Base-by-base conservation (phyloP, 2,888 invertebrate genomes). In the Rhogogaster chlorosoma region DNA sequence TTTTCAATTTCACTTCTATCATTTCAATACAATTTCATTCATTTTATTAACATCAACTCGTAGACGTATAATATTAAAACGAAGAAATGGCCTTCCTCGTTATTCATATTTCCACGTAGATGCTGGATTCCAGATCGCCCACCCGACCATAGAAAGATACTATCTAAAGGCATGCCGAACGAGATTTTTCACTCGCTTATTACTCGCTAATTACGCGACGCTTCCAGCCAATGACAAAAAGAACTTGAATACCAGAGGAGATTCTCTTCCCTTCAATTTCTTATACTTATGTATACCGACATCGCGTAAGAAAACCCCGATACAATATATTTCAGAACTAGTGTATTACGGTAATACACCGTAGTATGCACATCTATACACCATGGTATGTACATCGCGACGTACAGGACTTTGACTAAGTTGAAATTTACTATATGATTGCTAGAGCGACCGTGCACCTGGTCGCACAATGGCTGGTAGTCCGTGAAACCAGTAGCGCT, bases 381-480 rank as follows among this genome's bases (percentile, higher is more conserved):
- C 49, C 29, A 53, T 45, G 45, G 12, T 45, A 45, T 45, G 15
- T 78, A 77, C 32, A 53, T 18, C 49, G n/a, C 78, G 78, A 57
- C 36, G n/a, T 61, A 22, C 36, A 80, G 32, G 87, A 90, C 89
- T 90, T 90, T 85, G 87, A 86, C 89, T 86, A 90, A 90, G 89
- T 91, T 91, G 86, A 89, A 91, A 91, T 91, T 92, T 91, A 91
- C 89, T 88, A 89, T 89, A 90, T 89, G 90, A 90, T 92, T 91
- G 90, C 86, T 87, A 86, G 86, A 89, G 89, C 86, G 86, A 85
- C 85, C 88, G 86, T 75, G 88, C 91, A 92, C 90, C 91, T 92
- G 92, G 89, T 88, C 87, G 88, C 88, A 85, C 82, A 85, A 85
- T 78, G 57, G 49, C 77, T 77, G 45, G 38, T 38, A 26, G 22